These are phyloP conservation scores for Anguilla pacifica DNA, from an alignment of 2,797 vertebrate species.

Conservation along the genomic window DNA sequence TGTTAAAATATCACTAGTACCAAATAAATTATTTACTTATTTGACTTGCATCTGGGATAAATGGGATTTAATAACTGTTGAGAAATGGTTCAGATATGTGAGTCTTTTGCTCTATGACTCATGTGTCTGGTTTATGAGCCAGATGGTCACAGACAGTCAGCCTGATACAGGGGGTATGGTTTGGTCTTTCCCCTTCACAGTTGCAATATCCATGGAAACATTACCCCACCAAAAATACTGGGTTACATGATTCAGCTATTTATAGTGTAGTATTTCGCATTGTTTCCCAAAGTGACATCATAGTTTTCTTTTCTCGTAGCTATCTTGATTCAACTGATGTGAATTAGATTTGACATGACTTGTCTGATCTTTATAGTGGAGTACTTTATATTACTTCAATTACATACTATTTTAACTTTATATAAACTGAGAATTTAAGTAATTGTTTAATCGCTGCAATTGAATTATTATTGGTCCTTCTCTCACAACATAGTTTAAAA, in stretches of 20 bases:
- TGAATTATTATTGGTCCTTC: not conserved
- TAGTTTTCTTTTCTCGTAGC: not conserved
- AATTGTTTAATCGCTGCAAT: not conserved
- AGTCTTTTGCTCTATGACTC: not conserved
- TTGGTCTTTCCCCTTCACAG: not conserved
- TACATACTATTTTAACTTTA: not conserved
- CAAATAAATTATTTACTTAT: not conserved
- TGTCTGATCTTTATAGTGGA: too few species aligned
- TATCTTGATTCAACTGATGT: not conserved
- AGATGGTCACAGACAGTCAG: not conserved
- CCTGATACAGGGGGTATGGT: not conserved
- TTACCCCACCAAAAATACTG: not conserved
- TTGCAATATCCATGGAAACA: constrained; percentile 18
- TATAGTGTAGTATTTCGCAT: not conserved
- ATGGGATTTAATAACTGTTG: not conserved
- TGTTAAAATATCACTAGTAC: not conserved
- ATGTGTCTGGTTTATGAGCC: not conserved
- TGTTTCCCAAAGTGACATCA: constrained; percentile 1
- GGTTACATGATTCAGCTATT: not conserved
- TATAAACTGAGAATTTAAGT: not conserved
- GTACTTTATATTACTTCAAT: not conserved
- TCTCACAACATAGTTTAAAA: not conserved
- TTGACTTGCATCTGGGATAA: not conserved
- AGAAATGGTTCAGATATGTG: not conserved
- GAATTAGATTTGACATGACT: not conserved